Evolutionary conservation across 2,113 vertebrate species (phyloP), one percentile per base, ranked within the genome.

Genomic region (Columba janthina): DNA sequence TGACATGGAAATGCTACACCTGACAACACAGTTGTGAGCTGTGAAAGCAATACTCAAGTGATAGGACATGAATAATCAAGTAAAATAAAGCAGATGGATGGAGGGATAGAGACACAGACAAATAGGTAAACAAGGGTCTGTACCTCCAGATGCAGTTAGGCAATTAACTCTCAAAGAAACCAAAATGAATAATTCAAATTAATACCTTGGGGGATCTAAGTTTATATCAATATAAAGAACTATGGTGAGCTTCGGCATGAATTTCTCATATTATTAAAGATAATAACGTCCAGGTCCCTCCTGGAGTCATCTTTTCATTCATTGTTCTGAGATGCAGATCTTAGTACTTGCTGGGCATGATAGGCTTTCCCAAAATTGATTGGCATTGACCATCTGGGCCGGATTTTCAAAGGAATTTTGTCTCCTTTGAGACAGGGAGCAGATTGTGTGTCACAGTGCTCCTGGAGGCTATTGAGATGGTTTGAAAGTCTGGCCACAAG

Each of bases 371-470:
- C 88, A 48, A 4, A 66, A 38, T 14, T 71, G 67, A 77, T n/a
- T 76, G 82, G 42, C 87, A 51, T 22, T 10, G 70, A 74, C 88
- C 71, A 51, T 76, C 58, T 69, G 93, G 88, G 90, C 73, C 69
- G 72, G 85, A 31, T 42, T 90, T 81, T 84, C 57, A 28, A 48
- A 58, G 79, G 78, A 69, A 40, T 72, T 85, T 44, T 72, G 28
- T 53, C 83, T 94, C 57, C 83, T 69, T 18, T 64, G 48, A 81
- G 95, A 80, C 86, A 86, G 79, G 56, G 73, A 96, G 95, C 96
- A 97, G 94, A 51, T 53, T 94, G 86, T 65, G 16, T 78, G 95
- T 94, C 96, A 93, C 94, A 88, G 79, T 10, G 3, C 79, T 91
- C 69, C 88, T 95, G 88, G 54, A 92, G 92, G 82, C 90, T 75